A percentile compares a stretch with the other conserved stretches of the same genome.
phyloP scores from a whole-genome alignment of 1,140 invertebrate species.

The Bombus confusus region DNA sequence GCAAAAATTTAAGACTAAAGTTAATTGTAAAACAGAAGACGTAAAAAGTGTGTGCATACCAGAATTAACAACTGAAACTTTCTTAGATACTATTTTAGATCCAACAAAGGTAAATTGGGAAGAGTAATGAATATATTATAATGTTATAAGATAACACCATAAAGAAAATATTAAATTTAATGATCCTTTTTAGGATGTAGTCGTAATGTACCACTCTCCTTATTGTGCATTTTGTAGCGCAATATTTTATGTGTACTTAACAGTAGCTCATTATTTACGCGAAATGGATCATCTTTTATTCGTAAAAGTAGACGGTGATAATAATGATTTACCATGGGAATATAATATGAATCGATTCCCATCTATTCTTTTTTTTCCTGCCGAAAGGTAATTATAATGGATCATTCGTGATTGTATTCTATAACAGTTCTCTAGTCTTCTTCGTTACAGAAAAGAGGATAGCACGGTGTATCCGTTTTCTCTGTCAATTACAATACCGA shows the following conservation, averaged over 20 bases:
- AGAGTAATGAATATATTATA: slow-evolving; percentile 9
- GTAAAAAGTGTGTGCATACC: slow-evolving; percentile 79
- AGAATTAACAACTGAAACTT: slow-evolving; percentile 84
- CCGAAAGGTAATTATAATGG: slow-evolving; percentile 82
- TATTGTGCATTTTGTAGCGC: slow-evolving; percentile 90
- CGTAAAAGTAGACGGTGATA: slow-evolving; percentile 89
- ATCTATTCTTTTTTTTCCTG: slow-evolving; percentile 89
- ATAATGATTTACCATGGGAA: slow-evolving; percentile 92
- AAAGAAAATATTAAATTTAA: slow-evolving; percentile 53
- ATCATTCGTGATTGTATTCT: slow-evolving; percentile 1
- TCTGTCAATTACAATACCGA: slow-evolving; percentile 85
- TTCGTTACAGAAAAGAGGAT: slow-evolving; percentile 87
- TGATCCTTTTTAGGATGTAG: slow-evolving; percentile 84
- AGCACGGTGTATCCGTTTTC: slow-evolving; percentile 87
- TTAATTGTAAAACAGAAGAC: slow-evolving; percentile 62
- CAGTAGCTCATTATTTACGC: slow-evolving; percentile 85
- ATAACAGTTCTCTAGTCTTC: slow-evolving; percentile 10
- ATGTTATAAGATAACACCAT: background rate
- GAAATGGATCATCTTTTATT: slow-evolving; percentile 84
- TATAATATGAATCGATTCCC: slow-evolving; percentile 90
- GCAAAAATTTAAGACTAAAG: slow-evolving; percentile 65
- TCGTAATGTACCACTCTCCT: slow-evolving; percentile 87
- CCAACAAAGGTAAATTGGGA: slow-evolving; percentile 67
- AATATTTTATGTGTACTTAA: slow-evolving; percentile 85
- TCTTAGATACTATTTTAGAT: slow-evolving; percentile 81